A percentile compares a stretch with the other conserved stretches of the same genome.
These are phyloP conservation scores for Perdix hodgsoniae DNA, from an alignment of 2,797 vertebrate species.

Conservation along the genomic window DNA sequence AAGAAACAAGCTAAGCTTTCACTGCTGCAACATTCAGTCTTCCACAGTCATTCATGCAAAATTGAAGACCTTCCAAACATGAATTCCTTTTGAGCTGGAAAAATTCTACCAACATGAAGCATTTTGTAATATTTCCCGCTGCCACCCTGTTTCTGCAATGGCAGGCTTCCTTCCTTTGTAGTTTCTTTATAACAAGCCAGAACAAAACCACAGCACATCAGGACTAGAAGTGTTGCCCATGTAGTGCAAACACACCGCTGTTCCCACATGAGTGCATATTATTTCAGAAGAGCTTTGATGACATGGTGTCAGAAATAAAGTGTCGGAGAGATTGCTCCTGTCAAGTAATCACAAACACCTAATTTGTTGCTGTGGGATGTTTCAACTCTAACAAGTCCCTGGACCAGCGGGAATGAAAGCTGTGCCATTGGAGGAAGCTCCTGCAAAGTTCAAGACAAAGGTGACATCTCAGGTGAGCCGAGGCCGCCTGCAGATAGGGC, in stretches of 20 bases:
- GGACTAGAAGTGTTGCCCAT: neutral
- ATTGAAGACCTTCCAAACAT: slow-evolving; percentile 30
- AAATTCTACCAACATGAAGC: neutral
- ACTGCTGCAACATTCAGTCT: neutral
- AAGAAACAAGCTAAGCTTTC: neutral
- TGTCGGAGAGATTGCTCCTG: slow-evolving; percentile 26
- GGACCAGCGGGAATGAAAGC: neutral
- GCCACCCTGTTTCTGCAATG: neutral
- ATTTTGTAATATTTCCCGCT: slow-evolving; percentile 17
- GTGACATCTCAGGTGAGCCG: neutral
- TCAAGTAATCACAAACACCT: slow-evolving; percentile 42
- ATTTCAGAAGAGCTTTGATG: slow-evolving; percentile 57
- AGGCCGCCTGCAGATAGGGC: neutral
- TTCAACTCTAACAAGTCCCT: neutral
- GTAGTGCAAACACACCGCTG: neutral
- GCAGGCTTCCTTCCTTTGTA: slow-evolving; percentile 19
- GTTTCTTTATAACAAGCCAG: neutral
- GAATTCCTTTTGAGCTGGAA: neutral
- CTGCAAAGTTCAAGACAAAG: neutral
- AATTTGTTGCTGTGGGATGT: neutral
- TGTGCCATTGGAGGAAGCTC: fast-evolving
- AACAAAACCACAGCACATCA: neutral
- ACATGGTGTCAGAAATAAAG: slow-evolving; percentile 53
- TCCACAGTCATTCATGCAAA: slow-evolving; percentile 12
- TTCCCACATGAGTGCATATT: slow-evolving; percentile 14